These are phyloP conservation scores for Hyperoodon ampullatus DNA, from an alignment of 2,113 vertebrate genomes.

Conservation along the genomic window DNA sequence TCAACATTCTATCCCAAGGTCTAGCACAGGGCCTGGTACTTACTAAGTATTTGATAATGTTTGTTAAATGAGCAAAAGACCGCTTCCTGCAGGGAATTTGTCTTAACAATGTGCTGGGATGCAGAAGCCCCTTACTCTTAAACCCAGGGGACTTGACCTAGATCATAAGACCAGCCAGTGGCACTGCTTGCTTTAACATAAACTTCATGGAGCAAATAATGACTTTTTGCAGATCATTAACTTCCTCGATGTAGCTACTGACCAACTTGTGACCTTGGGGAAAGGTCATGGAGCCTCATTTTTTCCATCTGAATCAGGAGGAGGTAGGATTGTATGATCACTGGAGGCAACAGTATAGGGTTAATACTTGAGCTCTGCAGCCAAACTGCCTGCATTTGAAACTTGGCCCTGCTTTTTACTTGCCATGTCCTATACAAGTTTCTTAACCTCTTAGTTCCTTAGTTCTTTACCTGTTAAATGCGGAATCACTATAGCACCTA, in stretches of 20 bases:
- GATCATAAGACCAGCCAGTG: slow-evolving; percentile 64
- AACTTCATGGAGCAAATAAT: slow-evolving; percentile 78
- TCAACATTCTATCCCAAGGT: neutral
- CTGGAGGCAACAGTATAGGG: neutral
- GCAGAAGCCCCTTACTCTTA: slow-evolving; percentile 60
- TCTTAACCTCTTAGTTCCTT: neutral
- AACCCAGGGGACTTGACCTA: slow-evolving; percentile 48
- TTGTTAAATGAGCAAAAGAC: slow-evolving; percentile 57
- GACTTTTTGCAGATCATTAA: slow-evolving; percentile 78
- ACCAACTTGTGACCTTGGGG: slow-evolving; percentile 74
- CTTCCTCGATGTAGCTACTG: slow-evolving; percentile 73
- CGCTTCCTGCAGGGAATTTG: slow-evolving; percentile 46
- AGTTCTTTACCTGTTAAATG: neutral
- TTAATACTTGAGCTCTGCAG: neutral
- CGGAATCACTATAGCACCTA: neutral
- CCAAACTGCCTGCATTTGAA: neutral
- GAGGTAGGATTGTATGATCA: slow-evolving; percentile 45
- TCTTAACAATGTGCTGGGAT: slow-evolving; percentile 42
- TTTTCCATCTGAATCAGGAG: slow-evolving; percentile 28
- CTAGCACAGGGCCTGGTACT: neutral
- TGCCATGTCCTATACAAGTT: neutral
- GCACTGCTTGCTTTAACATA: slow-evolving; percentile 63
- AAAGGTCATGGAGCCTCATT: slow-evolving; percentile 62
- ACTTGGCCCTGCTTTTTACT: neutral
- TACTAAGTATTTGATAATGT: slow-evolving; percentile 4